Evolutionary conservation across 2,888 invertebrate species (phyloP).

Genomic region (Eupithecia subumbrata): DNA sequence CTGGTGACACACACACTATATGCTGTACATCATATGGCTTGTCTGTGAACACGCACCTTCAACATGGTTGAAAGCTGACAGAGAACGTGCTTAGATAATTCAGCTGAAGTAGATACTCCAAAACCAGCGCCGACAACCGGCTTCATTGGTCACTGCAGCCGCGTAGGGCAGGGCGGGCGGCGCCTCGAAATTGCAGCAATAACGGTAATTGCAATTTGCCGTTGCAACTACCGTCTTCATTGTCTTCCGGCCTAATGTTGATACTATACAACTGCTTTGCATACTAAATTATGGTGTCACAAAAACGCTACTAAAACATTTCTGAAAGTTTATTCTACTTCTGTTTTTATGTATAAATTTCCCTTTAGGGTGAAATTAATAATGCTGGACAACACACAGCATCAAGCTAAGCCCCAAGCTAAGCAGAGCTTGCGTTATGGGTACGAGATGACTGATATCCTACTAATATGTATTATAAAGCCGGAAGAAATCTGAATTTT

Average conservation of each 20-base stretch:
- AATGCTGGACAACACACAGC: too few species aligned
- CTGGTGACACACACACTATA: background rate
- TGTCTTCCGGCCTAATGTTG: slow-evolving; percentile 67
- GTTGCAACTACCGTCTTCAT: slow-evolving; percentile 73
- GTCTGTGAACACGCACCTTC: background rate
- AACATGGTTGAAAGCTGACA: background rate
- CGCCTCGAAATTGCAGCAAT: slow-evolving; percentile 74
- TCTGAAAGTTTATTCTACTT: background rate
- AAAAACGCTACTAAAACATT: background rate
- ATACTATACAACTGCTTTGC: slow-evolving; percentile 49
- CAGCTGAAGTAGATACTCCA: background rate
- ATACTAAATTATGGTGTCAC: slow-evolving; percentile 1
- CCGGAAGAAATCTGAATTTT: too few species aligned
- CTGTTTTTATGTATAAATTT: background rate
- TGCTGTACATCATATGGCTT: background rate
- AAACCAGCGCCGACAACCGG: slow-evolving; percentile 5
- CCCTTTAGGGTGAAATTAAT: background rate
- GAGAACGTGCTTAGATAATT: background rate
- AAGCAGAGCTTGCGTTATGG: too few species aligned
- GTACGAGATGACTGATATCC: too few species aligned
- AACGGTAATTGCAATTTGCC: slow-evolving; percentile 78
- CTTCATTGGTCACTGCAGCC: slow-evolving; percentile 20
- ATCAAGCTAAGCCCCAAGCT: too few species aligned
- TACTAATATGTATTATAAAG: too few species aligned
- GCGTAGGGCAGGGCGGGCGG: slow-evolving; percentile 44